A percentile compares a stretch with the other conserved stretches of the same genome.
phyloP scores from a whole-genome alignment of 2,113 vertebrate genomes.

The Penelope pileata region DNA sequence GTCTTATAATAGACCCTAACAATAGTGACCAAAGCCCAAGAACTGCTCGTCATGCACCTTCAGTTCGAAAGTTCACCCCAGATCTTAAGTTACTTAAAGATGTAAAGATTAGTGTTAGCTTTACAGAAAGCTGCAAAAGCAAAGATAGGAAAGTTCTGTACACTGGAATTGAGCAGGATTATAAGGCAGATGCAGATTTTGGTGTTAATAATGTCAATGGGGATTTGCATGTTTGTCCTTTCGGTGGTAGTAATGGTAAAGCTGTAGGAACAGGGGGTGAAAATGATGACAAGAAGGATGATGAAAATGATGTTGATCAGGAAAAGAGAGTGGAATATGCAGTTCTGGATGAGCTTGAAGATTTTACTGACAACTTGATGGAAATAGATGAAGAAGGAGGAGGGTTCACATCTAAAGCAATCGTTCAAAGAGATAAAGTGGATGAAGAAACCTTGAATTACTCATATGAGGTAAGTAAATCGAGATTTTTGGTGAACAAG shows the following conservation, averaged over 20 bases:
- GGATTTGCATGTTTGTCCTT: conserved; percentile 87
- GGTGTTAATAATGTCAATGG: conserved; percentile 85
- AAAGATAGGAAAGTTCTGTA: conserved; percentile 97
- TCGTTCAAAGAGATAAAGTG: conserved; percentile 91
- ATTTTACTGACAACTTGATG: conserved; percentile 96
- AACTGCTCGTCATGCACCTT: conserved; percentile 94
- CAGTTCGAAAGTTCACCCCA: conserved; percentile 91
- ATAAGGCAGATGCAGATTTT: conserved; percentile 74
- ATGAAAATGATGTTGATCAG: conserved; percentile 87
- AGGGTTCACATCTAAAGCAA: conserved; percentile 92
- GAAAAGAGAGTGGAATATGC: conserved; percentile 99
- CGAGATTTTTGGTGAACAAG: not conserved
- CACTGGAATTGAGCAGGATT: conserved; percentile 87
- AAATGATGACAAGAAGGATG: conserved; percentile 79
- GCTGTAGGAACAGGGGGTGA: conserved; percentile 73
- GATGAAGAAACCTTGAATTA: conserved; percentile 90
- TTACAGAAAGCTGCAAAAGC: conserved; percentile 92
- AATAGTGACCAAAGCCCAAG: conserved; percentile 86
- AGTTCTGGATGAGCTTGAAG: conserved; percentile 97
- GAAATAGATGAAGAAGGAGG: conserved; percentile 89
- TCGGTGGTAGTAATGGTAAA: conserved; percentile 78
- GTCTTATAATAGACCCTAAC: conserved; percentile 82
- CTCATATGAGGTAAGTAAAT: conserved; percentile 91
- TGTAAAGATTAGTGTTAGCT: conserved; percentile 96
- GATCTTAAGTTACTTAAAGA: conserved; percentile 96